Base-by-base conservation (phyloP, 2,888 invertebrate species). In the Pterobdella sp. region DNA sequence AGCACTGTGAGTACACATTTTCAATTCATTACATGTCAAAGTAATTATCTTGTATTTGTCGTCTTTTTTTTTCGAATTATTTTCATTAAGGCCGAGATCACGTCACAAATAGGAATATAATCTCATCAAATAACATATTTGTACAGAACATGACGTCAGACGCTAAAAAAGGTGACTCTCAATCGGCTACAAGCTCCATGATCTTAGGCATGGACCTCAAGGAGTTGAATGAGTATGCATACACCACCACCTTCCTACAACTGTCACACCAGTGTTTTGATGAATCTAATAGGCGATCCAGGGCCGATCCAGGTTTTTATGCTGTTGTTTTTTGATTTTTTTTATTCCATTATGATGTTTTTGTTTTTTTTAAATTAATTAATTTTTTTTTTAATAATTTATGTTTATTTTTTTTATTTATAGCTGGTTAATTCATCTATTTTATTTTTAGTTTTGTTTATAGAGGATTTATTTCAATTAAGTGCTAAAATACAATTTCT, bases 201-300 rank as follows among this genome's bases (percentile, higher is more conserved):
- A n/a, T 56, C 60, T 22, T 56, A 4, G 60, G 60, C 60, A 56
- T 56, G 60, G 60, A 56, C 14, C 60, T 56, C 14, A 56, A 56
- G 60, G 60, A 56, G 26, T 26, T 56, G 10, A 56, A 56, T 26
- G 60, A 56, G n/a, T 56, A 56, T n/a, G 60, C 60, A 22, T 56
- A 56, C 60, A 56, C 60, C 14, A 56, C 60, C 60, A 56, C 60
- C 60, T 56, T 56, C 60, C n/a, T 56, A 26, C 60, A 56, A n/a
- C 26, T 56, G 60, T 22, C 60, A 3, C 60, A 56, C n/a, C 60
- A 56, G n/a, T 56, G 10, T 26, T 56, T 56, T 26, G 60, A 56
- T 22, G 60, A 56, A 26, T 56, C 60, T 3, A 18, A 56, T 26
- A 22, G 60, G n/a, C 18, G 60, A 26, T 4, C 14, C n/a, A 22